Conservation (phyloP, 1,140 invertebrate genomes). For the Muscidifurax raptorellus region DNA sequence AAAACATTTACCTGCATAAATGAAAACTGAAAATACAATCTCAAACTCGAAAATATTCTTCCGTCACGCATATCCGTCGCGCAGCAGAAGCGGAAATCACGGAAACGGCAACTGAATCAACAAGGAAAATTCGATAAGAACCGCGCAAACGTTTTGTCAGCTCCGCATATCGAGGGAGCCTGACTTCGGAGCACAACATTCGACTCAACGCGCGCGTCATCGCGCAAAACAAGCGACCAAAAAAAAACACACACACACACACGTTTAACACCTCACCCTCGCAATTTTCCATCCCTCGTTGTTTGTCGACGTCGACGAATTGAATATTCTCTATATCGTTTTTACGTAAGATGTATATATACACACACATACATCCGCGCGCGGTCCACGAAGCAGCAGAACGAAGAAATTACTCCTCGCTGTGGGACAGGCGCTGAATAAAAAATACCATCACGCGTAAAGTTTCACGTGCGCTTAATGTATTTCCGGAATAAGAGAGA, state of each 20-base stretch:
- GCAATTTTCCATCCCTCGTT: constrained; percentile 14
- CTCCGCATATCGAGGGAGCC: neutral
- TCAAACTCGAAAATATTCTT: too few relatives aligned
- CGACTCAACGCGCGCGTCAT: neutral
- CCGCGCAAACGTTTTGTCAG: neutral
- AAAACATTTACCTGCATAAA: too few relatives aligned
- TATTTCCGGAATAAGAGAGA: constrained; percentile 28
- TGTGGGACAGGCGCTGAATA: neutral
- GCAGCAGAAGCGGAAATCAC: neutral
- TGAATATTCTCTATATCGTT: constrained; percentile 39
- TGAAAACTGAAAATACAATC: too few relatives aligned
- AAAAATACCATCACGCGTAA: constrained; percentile 41
- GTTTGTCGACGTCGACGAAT: constrained; percentile 20
- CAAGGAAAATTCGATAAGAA: neutral
- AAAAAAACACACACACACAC: neutral
- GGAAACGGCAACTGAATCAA: constrained; percentile 4
- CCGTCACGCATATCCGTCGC: too few relatives aligned
- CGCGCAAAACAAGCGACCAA: neutral
- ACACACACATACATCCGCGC: too few relatives aligned
- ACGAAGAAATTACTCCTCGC: constrained; percentile 18
- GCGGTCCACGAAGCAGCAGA: neutral
- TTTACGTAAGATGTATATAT: neutral
- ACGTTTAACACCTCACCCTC: neutral
- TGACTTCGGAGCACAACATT: neutral
- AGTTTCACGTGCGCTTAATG: constrained; percentile 40